Base-by-base conservation (phyloP, 2,888 invertebrate species). In the Pyrrhosoma nymphula region DNA sequence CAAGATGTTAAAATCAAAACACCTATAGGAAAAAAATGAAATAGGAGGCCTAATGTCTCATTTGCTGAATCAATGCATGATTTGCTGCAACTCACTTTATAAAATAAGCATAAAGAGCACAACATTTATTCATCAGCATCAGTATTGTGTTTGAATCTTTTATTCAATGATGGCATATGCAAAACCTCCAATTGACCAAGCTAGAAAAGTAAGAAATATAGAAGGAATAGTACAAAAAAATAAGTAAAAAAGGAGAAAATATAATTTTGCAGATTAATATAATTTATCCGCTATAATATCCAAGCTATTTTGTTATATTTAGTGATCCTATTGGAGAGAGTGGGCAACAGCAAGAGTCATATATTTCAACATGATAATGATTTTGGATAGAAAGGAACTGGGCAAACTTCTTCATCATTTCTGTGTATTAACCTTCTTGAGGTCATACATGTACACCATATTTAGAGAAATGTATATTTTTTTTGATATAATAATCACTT, bases 391-490 rank as follows among this genome's bases (percentile, higher is more conserved):
- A 16, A 82, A 82, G n/a, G 82, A 82, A 30, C 82, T 82, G 16
- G 0, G 82, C 35, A 82, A 47, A 82, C 82, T 82, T 35, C 82
- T 82, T 35, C 12, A 30, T 26, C 1, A 35, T 82, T 82, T 35
- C 30, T 35, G 16, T 35, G 35, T 35, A 35, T 82, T 82, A 82
- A 82, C 82, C 69, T 35, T 82, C 82, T 35, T 82, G 14, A 82
- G 82, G 35, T 82, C 82, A 82, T 82, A 82, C 4, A 30, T 82
- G 82, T 82, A 82, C 82, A 82, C 82, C 82, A 82, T 35, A 35
- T 35, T 30, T 82, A 82, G 30, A 82, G 82, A 82, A 82, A 82
- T 82, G 82, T 82, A 82, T 82, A 82, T 82, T 82, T 82, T 82
- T 35, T 82, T 82, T 82, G 30, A 35, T 35, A 82, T 82, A 82